Evolutionary conservation across 2,888 invertebrate genomes (phyloP).

Genomic region (Amphiduros pacificus): DNA sequence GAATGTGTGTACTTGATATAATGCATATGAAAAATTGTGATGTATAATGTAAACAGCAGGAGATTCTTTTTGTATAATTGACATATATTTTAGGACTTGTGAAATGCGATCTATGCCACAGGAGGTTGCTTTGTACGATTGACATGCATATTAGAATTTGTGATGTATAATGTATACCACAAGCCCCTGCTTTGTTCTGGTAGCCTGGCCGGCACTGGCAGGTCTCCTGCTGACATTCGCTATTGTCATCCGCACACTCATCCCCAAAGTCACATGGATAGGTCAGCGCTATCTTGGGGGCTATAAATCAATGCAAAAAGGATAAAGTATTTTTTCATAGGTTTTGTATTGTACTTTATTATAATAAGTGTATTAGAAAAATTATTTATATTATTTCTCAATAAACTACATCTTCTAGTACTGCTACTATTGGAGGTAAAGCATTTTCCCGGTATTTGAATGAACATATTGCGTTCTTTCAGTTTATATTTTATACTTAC

Average conservation of each 20-base stretch:
- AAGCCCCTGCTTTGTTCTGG: conserved; percentile 16
- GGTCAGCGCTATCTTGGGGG: conserved; percentile 17
- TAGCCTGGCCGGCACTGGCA: conserved; percentile 20
- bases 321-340: neutral
- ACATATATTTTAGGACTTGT: too few species aligned
- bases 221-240: conserved; percentile 11
- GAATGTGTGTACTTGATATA: too few species aligned
- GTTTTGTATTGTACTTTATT: too few species aligned
- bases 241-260: conserved; percentile 20
- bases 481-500: conserved; percentile 11
- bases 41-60: too few species aligned
- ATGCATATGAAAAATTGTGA: too few species aligned
- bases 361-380: neutral
- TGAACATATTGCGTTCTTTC: neutral
- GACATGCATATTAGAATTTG: too few species aligned
- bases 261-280: conserved; percentile 20
- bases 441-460: neutral
- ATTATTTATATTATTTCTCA: too few species aligned
- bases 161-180: conserved; percentile 24
- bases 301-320: neutral
- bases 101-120: too few species aligned
- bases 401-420: too few species aligned
- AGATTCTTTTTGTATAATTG: too few species aligned
- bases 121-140: too few species aligned
- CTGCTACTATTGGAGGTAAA: neutral